These are phyloP conservation scores for Andricus grossulariae DNA, from an alignment of 1,140 invertebrate species.

Conservation along the genomic window DNA sequence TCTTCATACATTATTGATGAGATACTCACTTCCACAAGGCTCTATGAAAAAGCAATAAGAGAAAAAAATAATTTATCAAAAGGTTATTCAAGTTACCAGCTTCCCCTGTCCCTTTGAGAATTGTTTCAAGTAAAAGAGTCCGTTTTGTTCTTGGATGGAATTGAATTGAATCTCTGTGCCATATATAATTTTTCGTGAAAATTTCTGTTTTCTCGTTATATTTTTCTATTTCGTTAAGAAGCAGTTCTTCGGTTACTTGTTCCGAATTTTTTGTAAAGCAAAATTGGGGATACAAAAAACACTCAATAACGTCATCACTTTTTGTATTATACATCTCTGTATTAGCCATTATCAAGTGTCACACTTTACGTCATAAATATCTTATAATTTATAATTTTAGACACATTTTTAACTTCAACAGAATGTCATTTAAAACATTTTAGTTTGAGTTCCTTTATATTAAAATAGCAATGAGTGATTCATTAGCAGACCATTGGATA, in stretches of 20 bases:
- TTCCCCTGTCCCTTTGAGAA: conserved; percentile 66
- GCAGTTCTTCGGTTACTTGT: conserved; percentile 61
- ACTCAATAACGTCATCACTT: conserved; percentile 82
- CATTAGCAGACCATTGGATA: no score
- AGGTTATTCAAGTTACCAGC: conserved; percentile 52
- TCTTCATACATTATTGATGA: no score
- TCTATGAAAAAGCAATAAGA: no score
- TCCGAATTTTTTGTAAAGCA: conserved; percentile 67
- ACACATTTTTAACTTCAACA: no score
- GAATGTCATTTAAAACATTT: no score
- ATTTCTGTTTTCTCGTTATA: conserved; percentile 63
- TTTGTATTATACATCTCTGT: neutral
- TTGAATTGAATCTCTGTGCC: conserved; percentile 82
- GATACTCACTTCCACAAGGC: no score
- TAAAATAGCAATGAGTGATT: no score
- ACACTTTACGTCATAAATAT: neutral
- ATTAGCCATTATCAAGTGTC: neutral
- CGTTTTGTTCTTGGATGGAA: conserved; percentile 75
- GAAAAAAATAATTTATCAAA: no score
- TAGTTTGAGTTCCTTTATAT: no score
- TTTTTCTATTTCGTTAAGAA: conserved; percentile 67
- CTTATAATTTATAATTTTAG: no score
- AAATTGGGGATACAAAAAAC: conserved; percentile 80
- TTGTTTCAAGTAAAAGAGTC: conserved; percentile 69
- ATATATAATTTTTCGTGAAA: conserved; percentile 77